Evolutionary conservation across 1,140 invertebrate species (phyloP).

Genomic region (Chelonus insularis): DNA sequence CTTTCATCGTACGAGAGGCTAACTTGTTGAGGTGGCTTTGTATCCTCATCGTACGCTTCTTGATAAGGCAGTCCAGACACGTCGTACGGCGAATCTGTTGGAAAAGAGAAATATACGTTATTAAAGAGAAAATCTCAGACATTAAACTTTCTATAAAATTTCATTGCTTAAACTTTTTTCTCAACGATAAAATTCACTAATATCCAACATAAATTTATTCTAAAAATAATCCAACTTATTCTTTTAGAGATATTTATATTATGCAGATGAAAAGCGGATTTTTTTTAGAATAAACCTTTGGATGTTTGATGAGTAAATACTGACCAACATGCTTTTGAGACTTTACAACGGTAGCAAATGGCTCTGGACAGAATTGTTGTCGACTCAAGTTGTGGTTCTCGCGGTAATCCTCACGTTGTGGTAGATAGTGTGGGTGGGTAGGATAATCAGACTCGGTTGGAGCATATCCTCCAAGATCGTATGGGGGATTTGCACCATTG

Average conservation of each 20-base stretch:
- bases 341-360: constrained; percentile 83
- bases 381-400: constrained; percentile 78
- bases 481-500: constrained; percentile 67
- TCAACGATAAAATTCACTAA: background rate
- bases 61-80: constrained; percentile 87
- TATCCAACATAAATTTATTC: too few species aligned
- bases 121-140: background rate
- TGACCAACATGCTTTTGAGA: constrained; percentile 84
- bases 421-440: constrained; percentile 75
- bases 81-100: constrained; percentile 87
- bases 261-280: too few species aligned
- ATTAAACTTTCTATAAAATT: background rate
- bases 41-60: constrained; percentile 73
- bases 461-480: constrained; percentile 82
- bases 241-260: too few species aligned
- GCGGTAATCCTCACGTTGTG: constrained; percentile 72
- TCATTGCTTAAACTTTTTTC: background rate
- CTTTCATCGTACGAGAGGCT: constrained; percentile 89
- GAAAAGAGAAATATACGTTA: constrained; percentile 27
- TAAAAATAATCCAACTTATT: too few species aligned
- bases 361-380: constrained; percentile 83
- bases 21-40: constrained; percentile 79
- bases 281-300: background rate
- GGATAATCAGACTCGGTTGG: constrained; percentile 81
- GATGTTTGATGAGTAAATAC: constrained; percentile 36